Conservation (phyloP, 2,888 invertebrate genomes). For the Ochlodes sylvanus region DNA sequence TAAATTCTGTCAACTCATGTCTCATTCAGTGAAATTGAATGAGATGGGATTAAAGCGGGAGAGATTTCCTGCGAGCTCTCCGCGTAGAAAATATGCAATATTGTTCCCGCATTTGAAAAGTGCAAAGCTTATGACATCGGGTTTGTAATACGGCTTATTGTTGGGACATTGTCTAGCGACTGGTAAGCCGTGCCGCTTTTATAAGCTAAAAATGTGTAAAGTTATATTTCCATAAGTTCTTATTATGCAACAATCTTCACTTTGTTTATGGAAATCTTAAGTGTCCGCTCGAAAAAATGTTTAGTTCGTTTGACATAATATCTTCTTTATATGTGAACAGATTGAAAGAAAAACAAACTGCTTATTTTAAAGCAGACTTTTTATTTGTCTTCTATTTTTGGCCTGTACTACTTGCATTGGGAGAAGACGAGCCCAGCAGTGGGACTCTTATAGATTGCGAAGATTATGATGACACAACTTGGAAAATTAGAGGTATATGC, state of each 20-base stretch:
- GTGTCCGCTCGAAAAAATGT: too few species aligned
- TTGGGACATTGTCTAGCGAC: conserved; percentile 19
- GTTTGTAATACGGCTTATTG: conserved; percentile 32
- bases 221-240: background rate
- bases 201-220: background rate
- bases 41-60: conserved; percentile 32
- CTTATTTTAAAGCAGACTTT: too few species aligned
- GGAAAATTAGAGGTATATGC: too few species aligned
- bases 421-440: too few species aligned
- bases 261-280: too few species aligned
- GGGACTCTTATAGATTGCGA: too few species aligned
- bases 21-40: conserved; percentile 35
- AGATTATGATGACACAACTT: too few species aligned
- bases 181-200: background rate
- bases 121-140: conserved; percentile 36
- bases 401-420: too few species aligned
- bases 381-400: too few species aligned
- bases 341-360: too few species aligned
- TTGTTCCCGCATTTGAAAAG: conserved; percentile 36
- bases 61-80: conserved; percentile 28
- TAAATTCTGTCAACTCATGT: conserved; percentile 33
- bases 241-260: background rate
- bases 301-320: too few species aligned
- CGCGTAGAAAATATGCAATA: conserved; percentile 31
- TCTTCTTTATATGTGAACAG: too few species aligned